These are phyloP conservation scores for Macrotrachela quadricornifera DNA, from an alignment of 1,140 invertebrate species.

Conservation along the genomic window DNA sequence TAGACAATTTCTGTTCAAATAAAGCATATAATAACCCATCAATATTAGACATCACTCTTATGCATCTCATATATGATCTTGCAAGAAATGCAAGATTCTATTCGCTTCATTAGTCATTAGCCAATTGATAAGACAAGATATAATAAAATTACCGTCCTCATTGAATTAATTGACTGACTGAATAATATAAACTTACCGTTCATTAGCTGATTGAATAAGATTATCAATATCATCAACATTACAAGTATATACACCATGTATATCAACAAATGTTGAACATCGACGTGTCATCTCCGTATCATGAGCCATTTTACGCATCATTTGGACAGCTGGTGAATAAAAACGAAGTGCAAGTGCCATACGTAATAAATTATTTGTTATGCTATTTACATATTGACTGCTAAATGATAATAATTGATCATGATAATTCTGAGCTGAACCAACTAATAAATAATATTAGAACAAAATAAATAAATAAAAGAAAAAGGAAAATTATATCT, in stretches of 20 bases:
- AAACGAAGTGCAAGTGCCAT: not conserved
- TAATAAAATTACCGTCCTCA: too few species aligned
- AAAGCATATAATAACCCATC: too few species aligned
- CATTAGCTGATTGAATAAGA: not conserved
- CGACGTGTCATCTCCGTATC: not conserved
- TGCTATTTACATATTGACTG: not conserved
- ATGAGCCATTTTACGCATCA: conserved; percentile 3
- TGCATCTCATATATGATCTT: not conserved
- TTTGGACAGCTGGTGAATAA: conserved; percentile 5
- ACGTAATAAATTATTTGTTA: conserved; percentile 3
- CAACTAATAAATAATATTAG: not conserved
- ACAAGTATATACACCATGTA: not conserved
- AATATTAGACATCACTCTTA: too few species aligned
- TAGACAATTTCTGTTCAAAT: too few species aligned
- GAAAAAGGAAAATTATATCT: not conserved
- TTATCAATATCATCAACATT: not conserved
- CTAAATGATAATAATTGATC: not conserved
- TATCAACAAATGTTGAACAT: conserved; percentile 5
- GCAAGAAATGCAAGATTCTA: not conserved
- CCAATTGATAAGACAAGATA: not conserved
- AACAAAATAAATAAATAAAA: not conserved
- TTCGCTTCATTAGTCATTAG: conserved; percentile 2
- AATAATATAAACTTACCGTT: not conserved
- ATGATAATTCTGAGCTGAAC: not conserved
- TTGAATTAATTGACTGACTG: not conserved